A percentile compares a stretch with the other conserved stretches of the same genome.
Evolutionary conservation across 2,888 invertebrate species (phyloP).

Genomic region (Campoletis raptor): DNA sequence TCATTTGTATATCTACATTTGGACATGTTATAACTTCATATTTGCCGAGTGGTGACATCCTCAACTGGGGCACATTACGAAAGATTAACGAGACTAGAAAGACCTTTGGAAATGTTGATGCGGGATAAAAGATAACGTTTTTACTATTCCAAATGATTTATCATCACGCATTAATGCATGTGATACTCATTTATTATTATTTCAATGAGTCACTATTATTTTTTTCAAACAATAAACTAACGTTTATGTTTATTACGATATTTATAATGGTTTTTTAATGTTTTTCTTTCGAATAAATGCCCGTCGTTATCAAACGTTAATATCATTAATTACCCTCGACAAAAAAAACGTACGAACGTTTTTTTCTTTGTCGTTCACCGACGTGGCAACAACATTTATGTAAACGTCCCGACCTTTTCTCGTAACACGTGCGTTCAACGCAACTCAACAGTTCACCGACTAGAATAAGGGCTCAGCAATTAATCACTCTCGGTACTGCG

Average conservation of each 20-base stretch:
- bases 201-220: neutral
- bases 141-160: conserved; percentile 10
- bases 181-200: neutral
- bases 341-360: conserved; percentile 44
- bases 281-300: neutral
- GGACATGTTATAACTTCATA: conserved; percentile 7
- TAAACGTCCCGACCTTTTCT: conserved; percentile 50
- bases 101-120: neutral
- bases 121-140: neutral
- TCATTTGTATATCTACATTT: conserved; percentile 4
- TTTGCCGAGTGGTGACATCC: conserved; percentile 33
- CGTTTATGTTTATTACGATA: neutral
- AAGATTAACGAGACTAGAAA: conserved; percentile 24
- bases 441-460: conserved; percentile 18
- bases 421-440: conserved; percentile 42
- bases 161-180: neutral
- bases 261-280: neutral
- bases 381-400: conserved; percentile 56
- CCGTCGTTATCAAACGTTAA: neutral
- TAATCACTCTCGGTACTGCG: conserved; percentile 61
- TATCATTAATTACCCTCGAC: conserved; percentile 38
- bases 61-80: conserved; percentile 9
- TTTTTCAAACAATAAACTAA: neutral
- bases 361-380: conserved; percentile 34
- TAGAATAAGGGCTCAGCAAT: conserved; percentile 45